phyloP scores from a whole-genome alignment of 1,140 invertebrate species.

The Gonatopus flavifemur region DNA sequence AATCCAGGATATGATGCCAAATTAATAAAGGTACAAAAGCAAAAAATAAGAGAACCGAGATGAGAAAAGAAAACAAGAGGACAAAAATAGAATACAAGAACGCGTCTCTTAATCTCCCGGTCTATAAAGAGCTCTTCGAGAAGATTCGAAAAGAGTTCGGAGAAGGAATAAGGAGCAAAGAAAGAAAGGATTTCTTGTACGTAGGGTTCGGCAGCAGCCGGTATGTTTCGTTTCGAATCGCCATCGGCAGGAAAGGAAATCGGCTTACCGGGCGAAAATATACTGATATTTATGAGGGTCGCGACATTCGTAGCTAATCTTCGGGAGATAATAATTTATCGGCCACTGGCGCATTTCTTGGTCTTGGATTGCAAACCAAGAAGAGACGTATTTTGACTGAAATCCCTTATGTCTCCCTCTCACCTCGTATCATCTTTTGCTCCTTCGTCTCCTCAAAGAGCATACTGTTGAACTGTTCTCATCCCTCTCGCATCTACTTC shows the following conservation, averaged over 20 bases:
- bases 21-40: no score
- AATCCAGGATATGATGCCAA: no score
- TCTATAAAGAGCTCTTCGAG: slow-evolving; percentile 43
- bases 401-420: slow-evolving; percentile 29
- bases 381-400: slow-evolving; percentile 43
- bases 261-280: slow-evolving; percentile 55
- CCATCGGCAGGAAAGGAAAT: slow-evolving; percentile 54
- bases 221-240: slow-evolving; percentile 49
- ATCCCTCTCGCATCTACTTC: no score
- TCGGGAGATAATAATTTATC: slow-evolving; percentile 58
- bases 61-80: slow-evolving; percentile 41
- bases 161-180: not conserved
- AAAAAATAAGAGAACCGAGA: no score
- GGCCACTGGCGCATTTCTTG: slow-evolving; percentile 32
- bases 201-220: slow-evolving; percentile 50
- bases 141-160: not conserved
- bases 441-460: no score
- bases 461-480: no score
- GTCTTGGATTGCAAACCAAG: slow-evolving; percentile 15
- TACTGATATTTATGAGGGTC: slow-evolving; percentile 59
- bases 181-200: slow-evolving; percentile 43
- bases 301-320: slow-evolving; percentile 57
- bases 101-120: slow-evolving; percentile 52
- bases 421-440: slow-evolving; percentile 6
- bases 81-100: no score